A percentile compares a stretch with the other conserved stretches of the same genome.
Evolutionary conservation across 2,113 vertebrate genomes (phyloP).

Genomic region (Oceanodroma tethys): DNA sequence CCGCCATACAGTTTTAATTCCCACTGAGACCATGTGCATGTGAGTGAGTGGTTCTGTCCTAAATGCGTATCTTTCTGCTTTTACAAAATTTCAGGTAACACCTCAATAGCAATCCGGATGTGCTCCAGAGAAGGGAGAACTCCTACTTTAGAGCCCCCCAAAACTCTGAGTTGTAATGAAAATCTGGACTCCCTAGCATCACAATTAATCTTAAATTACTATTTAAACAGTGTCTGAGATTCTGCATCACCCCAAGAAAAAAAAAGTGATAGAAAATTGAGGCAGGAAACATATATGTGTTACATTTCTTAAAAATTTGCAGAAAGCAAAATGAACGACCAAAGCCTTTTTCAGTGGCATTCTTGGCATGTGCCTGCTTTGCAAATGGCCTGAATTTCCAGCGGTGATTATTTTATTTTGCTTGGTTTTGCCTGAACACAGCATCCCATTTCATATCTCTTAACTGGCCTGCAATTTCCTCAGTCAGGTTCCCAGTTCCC

Average conservation of each 20-base stretch:
- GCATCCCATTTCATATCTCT: background rate
- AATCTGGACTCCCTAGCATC: background rate
- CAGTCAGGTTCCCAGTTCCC: background rate
- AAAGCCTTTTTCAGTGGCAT: background rate
- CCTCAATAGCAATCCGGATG: background rate
- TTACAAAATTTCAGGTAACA: background rate
- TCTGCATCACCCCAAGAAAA: background rate
- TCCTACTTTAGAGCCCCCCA: background rate
- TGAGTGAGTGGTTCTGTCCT: background rate
- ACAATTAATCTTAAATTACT: background rate
- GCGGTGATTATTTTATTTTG: rapidly evolving
- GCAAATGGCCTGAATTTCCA: background rate
- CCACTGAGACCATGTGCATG: background rate
- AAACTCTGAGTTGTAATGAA: background rate
- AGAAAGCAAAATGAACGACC: background rate
- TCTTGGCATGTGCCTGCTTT: background rate
- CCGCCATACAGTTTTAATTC: background rate
- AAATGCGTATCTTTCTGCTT: background rate
- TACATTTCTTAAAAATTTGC: background rate
- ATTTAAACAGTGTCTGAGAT: background rate
- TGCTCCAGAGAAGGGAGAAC: background rate
- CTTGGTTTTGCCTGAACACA: background rate
- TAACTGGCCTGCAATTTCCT: background rate
- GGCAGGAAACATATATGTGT: background rate
- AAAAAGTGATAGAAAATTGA: background rate